These are phyloP conservation scores for Lymantria monacha DNA, from an alignment of 2,888 invertebrate genomes.

Conservation along the genomic window DNA sequence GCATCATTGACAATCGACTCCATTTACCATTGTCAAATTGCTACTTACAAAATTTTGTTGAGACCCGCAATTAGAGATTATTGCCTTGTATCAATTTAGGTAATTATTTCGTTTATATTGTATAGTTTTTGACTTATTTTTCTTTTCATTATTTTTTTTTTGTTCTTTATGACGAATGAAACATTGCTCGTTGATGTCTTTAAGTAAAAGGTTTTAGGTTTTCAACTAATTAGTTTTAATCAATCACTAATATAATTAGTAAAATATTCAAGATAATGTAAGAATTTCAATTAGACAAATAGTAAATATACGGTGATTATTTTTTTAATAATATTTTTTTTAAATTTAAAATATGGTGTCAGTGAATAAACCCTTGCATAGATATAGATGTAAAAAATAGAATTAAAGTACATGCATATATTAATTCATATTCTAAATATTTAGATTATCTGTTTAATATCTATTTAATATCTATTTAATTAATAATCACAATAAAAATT, in stretches of 20 bases:
- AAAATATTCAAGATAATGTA: too few relatives aligned
- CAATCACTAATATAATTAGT: neutral
- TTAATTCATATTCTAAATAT: too few relatives aligned
- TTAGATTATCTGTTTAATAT: too few relatives aligned
- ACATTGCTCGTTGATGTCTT: slow-evolving; percentile 32
- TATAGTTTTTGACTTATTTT: slow-evolving; percentile 12
- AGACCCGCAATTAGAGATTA: slow-evolving; percentile 40
- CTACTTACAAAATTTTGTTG: slow-evolving; percentile 45
- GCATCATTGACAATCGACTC: slow-evolving; percentile 43
- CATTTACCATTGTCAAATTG: slow-evolving; percentile 54
- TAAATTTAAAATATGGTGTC: too few relatives aligned
- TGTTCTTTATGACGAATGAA: neutral
- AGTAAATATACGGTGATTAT: too few relatives aligned
- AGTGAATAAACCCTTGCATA: too few relatives aligned
- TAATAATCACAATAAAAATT: too few relatives aligned
- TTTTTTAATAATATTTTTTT: too few relatives aligned
- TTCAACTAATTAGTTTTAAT: neutral
- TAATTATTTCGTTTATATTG: slow-evolving; percentile 33
- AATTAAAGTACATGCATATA: too few relatives aligned
- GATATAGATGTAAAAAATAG: too few relatives aligned
- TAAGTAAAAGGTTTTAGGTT: neutral
- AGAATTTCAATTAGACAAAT: too few relatives aligned
- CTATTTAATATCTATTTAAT: too few relatives aligned
- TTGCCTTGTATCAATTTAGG: slow-evolving; percentile 34
- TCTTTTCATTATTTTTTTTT: neutral